Evolutionary conservation across 2,888 invertebrate genomes (phyloP).

Genomic region (Tyria jacobaeae): DNA sequence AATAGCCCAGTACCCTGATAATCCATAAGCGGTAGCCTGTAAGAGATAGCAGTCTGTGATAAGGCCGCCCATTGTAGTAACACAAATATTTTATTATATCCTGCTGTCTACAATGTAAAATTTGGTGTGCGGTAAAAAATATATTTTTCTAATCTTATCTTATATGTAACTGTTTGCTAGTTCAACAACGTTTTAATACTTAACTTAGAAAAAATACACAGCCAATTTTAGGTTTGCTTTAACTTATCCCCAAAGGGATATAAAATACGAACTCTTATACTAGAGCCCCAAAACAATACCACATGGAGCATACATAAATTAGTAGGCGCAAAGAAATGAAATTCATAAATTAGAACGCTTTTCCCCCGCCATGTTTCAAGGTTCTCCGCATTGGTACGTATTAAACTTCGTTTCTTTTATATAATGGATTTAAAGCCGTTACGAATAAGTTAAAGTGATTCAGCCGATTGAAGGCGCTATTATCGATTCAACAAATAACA

Average conservation of each 20-base stretch:
- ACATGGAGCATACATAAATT: constrained; percentile 17
- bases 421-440: constrained; percentile 3
- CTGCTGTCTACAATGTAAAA: too few species aligned
- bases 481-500: too few species aligned
- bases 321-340: constrained; percentile 15
- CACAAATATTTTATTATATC: too few species aligned
- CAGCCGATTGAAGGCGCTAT: too few species aligned
- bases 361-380: constrained; percentile 3
- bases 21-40: too few species aligned
- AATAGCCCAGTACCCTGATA: too few species aligned
- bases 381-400: background rate
- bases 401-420: background rate
- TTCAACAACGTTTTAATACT: background rate
- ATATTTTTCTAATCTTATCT: too few species aligned
- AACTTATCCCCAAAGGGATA: background rate
- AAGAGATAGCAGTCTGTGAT: too few species aligned
- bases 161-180: background rate
- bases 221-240: background rate
- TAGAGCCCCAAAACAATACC: background rate
- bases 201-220: background rate
- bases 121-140: too few species aligned
- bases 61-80: too few species aligned
- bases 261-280: constrained; percentile 1
- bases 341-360: constrained; percentile 19
- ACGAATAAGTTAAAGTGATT: constrained; percentile 1